Evolutionary conservation across 2,113 vertebrate species (phyloP), one percentile per base, ranked within the genome.

Genomic region (Anser brachyrhynchus): DNA sequence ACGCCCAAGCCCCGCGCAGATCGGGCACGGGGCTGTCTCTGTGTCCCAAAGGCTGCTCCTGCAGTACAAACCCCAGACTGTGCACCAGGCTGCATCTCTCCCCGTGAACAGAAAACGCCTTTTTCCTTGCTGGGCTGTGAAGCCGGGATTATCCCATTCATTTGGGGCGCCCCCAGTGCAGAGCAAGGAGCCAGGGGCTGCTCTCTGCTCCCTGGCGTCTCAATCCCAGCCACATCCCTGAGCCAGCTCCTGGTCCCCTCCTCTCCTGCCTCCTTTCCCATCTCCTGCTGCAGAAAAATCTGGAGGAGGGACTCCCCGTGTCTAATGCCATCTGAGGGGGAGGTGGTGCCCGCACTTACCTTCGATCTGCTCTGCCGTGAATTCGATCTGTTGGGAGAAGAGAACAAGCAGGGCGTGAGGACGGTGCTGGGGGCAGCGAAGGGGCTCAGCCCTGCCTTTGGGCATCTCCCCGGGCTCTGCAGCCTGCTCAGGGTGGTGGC

Each of bases 301-400:
- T 28, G 58, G 57, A 41, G 62, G 57, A 58, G 46, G 46, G 23
- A 28, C 11, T 57, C 14, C 51, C 13, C 13, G 0, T 72, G 89
- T 78, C 69, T 54, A 49, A 52, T 4, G 39, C 39, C 44, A 6
- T 7, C n/a, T 33, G 62, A 55, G 64, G 86, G 69, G 67, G 37
- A 69, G 39, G n/a, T 8, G 37, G 35, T 19, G 29, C 43, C 59
- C 18, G 72, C 49, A 4, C 96, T 97, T 96, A 98, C 98, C 98
- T 95, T 99, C 99, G 7, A 99, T 99, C 98, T 99, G 99, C 84
- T 99, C 98, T 1, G 97, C 15, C 0, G 73, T 94, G 97, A 97
- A 99, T 91, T 99, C 98, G 37, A 99, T 95, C 65, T 98, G 94
- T 70, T n/a, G 85, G 77, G 85, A 88, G 93, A 94, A 96, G 44